Percentiles rank a stretch among this genome's conserved stretches.
phyloP scores from a whole-genome alignment of 2,113 vertebrate species.

The Thunnus thynnus region DNA sequence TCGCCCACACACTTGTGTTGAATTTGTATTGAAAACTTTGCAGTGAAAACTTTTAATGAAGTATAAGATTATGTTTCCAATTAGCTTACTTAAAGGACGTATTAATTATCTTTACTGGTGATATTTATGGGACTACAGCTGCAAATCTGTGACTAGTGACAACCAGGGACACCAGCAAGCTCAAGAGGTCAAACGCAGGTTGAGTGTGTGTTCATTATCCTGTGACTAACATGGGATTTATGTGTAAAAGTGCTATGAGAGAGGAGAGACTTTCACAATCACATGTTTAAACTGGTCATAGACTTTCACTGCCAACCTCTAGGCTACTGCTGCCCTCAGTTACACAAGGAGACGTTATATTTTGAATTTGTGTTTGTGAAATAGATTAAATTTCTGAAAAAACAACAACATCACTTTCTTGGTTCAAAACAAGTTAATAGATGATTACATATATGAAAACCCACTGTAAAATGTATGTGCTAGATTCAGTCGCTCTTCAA shows the following conservation, averaged over 20 bases:
- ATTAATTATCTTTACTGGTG: constrained; percentile 13
- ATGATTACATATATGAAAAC: background rate
- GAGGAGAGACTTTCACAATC: background rate
- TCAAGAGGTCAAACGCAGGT: constrained; percentile 41
- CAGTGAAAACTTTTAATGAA: background rate
- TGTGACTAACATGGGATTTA: constrained; percentile 5
- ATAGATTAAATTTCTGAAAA: constrained; percentile 12
- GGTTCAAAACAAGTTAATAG: background rate
- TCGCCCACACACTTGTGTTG: no score
- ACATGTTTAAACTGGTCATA: background rate
- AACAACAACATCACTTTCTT: background rate
- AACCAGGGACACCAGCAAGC: background rate
- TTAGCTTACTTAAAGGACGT: background rate
- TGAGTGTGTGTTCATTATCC: constrained; percentile 33
- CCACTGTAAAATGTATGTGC: background rate
- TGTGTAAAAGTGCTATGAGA: background rate
- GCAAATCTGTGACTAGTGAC: constrained; percentile 25
- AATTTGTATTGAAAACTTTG: background rate
- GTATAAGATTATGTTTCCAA: background rate
- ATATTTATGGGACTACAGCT: constrained; percentile 15
- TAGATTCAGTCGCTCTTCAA: background rate
- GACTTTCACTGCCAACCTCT: background rate
- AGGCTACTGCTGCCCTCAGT: background rate
- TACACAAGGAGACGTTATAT: no score
- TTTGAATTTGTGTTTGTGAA: background rate